Conservation (phyloP, 2,113 vertebrate genomes). For the Perca fluviatilis region DNA sequence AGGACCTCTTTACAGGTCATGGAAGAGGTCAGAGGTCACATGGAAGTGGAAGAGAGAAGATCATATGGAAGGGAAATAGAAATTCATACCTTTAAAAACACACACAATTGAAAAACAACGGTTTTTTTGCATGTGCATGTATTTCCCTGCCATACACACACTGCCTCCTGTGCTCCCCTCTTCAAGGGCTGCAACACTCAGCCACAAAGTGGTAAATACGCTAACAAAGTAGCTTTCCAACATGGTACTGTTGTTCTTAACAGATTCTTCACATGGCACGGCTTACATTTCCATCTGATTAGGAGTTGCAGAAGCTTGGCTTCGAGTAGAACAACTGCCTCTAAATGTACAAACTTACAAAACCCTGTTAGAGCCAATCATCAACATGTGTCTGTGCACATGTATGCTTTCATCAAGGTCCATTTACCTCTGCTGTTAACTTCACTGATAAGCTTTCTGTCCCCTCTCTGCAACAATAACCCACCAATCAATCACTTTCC, state of each 20-base stretch:
- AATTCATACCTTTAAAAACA: not conserved
- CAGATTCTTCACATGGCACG: slow-evolving; percentile 32
- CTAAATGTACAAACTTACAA: not conserved
- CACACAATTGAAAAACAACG: not conserved
- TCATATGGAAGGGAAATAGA: slow-evolving; percentile 15
- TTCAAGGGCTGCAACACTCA: slow-evolving; percentile 11
- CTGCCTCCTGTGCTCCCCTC: not conserved
- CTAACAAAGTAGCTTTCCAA: slow-evolving; percentile 38
- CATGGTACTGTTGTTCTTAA: slow-evolving; percentile 34
- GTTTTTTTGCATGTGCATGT: not conserved
- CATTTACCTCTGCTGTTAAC: slow-evolving; percentile 47
- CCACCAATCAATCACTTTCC: slow-evolving; percentile 63
- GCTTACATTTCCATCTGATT: slow-evolving; percentile 51
- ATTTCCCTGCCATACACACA: not conserved
- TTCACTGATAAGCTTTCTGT: slow-evolving; percentile 34
- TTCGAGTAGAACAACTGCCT: not conserved
- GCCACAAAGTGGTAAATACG: slow-evolving; percentile 30
- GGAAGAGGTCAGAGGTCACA: slow-evolving; percentile 34
- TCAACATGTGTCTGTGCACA: not conserved
- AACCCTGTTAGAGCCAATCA: not conserved
- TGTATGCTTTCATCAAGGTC: slow-evolving; percentile 50
- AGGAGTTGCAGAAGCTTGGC: slow-evolving; percentile 13
- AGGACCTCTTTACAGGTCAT: slow-evolving; percentile 25
- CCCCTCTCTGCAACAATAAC: slow-evolving; percentile 44
- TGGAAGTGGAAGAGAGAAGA: slow-evolving; percentile 18